phyloP scores from a whole-genome alignment of 1,140 invertebrate species.

The Drosophila ohnishii region DNA sequence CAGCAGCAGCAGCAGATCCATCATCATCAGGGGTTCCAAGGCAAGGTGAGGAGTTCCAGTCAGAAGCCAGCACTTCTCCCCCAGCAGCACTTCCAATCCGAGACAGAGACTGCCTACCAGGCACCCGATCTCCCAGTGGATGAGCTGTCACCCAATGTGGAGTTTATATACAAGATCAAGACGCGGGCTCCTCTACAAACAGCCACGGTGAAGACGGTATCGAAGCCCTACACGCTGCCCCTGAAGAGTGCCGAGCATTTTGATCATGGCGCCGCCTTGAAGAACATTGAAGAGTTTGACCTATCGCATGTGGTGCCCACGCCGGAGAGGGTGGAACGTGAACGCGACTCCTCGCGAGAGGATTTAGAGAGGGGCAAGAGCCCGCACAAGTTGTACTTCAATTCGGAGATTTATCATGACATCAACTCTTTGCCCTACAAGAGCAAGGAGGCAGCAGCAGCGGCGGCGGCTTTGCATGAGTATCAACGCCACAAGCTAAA shows the following conservation, averaged over 20 bases:
- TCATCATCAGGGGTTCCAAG: conserved; percentile 12
- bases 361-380: conserved; percentile 45
- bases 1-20: conserved; percentile 1
- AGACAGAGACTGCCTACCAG: conserved; percentile 72
- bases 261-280: conserved; percentile 72
- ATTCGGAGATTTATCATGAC: conserved; percentile 81
- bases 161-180: conserved; percentile 82
- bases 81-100: conserved; percentile 59
- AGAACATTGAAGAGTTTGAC: conserved; percentile 80
- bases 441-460: conserved; percentile 36
- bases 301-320: conserved; percentile 74
- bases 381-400: conserved; percentile 72
- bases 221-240: conserved; percentile 73
- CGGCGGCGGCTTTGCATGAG: conserved; percentile 40
- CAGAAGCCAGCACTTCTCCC: conserved; percentile 24
- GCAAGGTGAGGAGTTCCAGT: conserved; percentile 25
- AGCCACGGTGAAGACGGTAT: conserved; percentile 78
- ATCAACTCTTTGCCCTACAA: conserved; percentile 80
- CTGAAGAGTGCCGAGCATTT: conserved; percentile 72
- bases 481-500: conserved; percentile 71
- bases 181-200: conserved; percentile 75
- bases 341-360: conserved; percentile 25
- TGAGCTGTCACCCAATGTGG: conserved; percentile 68
- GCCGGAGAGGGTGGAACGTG: conserved; percentile 27
- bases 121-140: conserved; percentile 61